Evolutionary conservation across 2,113 vertebrate genomes (phyloP).

Genomic region (Cavia aperea): DNA sequence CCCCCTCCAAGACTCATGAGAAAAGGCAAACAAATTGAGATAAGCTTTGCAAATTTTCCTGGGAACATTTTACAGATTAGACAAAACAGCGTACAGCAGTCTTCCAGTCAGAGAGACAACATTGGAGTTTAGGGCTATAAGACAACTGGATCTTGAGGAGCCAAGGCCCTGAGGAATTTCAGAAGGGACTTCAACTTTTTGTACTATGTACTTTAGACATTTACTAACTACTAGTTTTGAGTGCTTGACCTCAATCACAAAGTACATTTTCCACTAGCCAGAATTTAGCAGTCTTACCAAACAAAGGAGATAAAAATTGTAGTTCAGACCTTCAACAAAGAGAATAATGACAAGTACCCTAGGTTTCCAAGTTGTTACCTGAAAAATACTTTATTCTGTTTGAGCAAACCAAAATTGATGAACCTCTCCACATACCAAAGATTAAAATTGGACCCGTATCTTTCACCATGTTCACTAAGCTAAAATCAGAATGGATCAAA

Average conservation of each 20-base stretch:
- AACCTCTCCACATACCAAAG: no score
- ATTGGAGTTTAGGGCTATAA: background rate
- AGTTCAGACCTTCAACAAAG: background rate
- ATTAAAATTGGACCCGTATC: no score
- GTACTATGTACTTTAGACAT: background rate
- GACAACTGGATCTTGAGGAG: background rate
- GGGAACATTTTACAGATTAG: background rate
- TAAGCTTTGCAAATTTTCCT: background rate
- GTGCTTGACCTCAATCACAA: background rate
- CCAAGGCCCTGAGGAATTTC: background rate
- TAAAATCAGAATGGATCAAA: no score
- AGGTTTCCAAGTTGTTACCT: background rate
- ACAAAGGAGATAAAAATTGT: background rate
- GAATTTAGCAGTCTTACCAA: conserved; percentile 23
- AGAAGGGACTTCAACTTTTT: background rate
- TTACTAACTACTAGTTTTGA: background rate
- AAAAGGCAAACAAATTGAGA: background rate
- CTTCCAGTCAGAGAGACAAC: background rate
- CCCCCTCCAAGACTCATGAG: background rate
- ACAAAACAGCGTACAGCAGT: background rate
- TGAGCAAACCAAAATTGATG: background rate
- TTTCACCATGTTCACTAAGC: no score
- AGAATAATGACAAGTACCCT: background rate
- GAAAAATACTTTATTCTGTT: background rate
- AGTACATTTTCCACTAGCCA: background rate